Evolutionary conservation across 2,797 vertebrate genomes (phyloP).

Genomic region (Knipowitschia caucasica): DNA sequence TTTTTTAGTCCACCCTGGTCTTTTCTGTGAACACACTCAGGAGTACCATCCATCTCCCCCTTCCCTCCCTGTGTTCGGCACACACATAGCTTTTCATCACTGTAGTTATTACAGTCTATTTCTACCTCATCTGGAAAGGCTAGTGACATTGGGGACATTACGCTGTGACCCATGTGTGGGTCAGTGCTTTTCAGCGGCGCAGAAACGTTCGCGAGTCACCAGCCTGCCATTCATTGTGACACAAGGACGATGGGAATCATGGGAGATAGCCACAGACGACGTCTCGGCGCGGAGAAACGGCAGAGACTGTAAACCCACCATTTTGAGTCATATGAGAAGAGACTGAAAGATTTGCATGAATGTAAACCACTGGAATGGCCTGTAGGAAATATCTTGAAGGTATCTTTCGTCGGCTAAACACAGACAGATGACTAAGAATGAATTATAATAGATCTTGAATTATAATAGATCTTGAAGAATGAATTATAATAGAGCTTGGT

Average conservation of each 20-base stretch:
- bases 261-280: constrained; percentile 11
- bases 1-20: background rate
- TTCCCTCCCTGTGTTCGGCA: constrained; percentile 19
- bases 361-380: background rate
- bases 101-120: constrained; percentile 25
- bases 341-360: background rate
- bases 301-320: background rate
- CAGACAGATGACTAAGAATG: background rate
- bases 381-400: background rate
- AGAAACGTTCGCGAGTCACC: constrained; percentile 29
- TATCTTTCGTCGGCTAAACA: background rate
- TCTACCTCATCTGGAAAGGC: constrained; percentile 17
- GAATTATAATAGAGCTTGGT: too few relatives aligned
- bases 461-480: background rate
- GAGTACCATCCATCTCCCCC: background rate
- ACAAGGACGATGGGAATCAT: constrained; percentile 43
- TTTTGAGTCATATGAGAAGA: background rate
- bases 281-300: background rate
- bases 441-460: background rate
- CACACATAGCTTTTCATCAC: constrained; percentile 23
- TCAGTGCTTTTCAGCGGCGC: constrained; percentile 24
- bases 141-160: constrained; percentile 13
- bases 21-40: background rate
- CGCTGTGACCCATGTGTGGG: constrained; percentile 15
- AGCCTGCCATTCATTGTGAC: constrained; percentile 23